These are phyloP conservation scores for Sarcophaga rosellei DNA, from an alignment of 2,888 invertebrate genomes.

Conservation along the genomic window DNA sequence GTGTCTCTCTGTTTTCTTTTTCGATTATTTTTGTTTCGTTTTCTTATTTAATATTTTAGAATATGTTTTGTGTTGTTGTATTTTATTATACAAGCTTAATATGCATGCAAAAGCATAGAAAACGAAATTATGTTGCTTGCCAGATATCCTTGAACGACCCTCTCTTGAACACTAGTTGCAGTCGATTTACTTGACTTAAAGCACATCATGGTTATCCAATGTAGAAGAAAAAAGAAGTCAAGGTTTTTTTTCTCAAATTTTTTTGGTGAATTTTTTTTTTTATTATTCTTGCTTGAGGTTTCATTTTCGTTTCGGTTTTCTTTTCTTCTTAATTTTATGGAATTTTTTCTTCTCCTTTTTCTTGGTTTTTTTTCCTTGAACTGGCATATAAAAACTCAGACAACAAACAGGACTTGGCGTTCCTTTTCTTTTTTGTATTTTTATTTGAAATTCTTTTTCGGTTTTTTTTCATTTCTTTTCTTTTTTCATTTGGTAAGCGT, in stretches of 20 bases:
- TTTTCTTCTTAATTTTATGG: neutral
- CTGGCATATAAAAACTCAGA: neutral
- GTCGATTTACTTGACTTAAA: neutral
- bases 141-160: conserved; percentile 55
- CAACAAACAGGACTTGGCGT: conserved; percentile 37
- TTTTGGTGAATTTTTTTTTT: neutral
- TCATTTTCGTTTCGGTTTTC: neutral
- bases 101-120: neutral
- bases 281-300: neutral
- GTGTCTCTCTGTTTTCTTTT: too few species aligned
- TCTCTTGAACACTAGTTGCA: conserved; percentile 32
- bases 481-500: neutral
- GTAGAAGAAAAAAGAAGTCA: neutral
- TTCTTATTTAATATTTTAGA: conserved; percentile 44
- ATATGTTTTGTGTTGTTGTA: conserved; percentile 44
- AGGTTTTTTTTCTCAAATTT: conserved; percentile 16
- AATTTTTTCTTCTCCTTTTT: neutral
- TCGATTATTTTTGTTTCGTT: neutral
- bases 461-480: neutral
- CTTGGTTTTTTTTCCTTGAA: neutral
- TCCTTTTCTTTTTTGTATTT: neutral
- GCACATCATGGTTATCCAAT: neutral
- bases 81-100: conserved; percentile 10
- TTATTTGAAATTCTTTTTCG: neutral
- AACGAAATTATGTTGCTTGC: neutral